Percentiles rank a stretch among this genome's conserved stretches.
phyloP scores from a whole-genome alignment of 2,888 invertebrate genomes.

The Epirrhoe tristata region DNA sequence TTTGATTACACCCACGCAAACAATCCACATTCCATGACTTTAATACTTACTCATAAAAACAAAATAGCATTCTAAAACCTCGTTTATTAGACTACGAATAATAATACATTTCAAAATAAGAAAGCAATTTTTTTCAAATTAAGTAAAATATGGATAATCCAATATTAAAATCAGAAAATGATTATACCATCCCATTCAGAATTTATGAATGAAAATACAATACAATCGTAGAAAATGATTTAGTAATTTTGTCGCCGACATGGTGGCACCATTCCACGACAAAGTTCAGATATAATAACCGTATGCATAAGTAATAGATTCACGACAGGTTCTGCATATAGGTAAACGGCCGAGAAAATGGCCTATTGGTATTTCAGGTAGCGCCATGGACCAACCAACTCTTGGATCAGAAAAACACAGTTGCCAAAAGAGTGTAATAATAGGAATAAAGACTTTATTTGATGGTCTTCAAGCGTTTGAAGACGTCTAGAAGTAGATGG shows the following conservation, averaged over 20 bases:
- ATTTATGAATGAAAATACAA: background rate
- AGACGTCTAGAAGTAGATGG: too few species aligned
- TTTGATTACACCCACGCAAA: slow-evolving; percentile 6
- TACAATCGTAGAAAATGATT: slow-evolving; percentile 6
- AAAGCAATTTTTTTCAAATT: too few species aligned
- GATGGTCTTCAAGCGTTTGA: too few species aligned
- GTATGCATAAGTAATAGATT: slow-evolving; percentile 23
- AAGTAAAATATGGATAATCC: background rate
- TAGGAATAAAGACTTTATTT: too few species aligned
- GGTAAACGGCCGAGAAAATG: slow-evolving; percentile 54
- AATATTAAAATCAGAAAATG: background rate
- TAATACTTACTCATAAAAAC: background rate
- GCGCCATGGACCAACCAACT: slow-evolving; percentile 48
- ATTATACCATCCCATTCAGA: too few species aligned
- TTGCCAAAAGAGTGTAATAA: background rate
- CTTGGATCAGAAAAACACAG: slow-evolving; percentile 9
- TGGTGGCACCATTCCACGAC: slow-evolving; percentile 24
- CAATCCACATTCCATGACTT: slow-evolving; percentile 8
- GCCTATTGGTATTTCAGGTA: slow-evolving; percentile 72
- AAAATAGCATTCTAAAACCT: background rate
- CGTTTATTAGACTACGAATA: background rate
- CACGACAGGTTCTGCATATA: slow-evolving; percentile 46
- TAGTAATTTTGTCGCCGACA: slow-evolving; percentile 17
- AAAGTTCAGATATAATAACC: slow-evolving; percentile 28
- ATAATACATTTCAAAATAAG: background rate